Conservation (phyloP, 2,888 invertebrate species). For the Pseudoips prasinana region DNA sequence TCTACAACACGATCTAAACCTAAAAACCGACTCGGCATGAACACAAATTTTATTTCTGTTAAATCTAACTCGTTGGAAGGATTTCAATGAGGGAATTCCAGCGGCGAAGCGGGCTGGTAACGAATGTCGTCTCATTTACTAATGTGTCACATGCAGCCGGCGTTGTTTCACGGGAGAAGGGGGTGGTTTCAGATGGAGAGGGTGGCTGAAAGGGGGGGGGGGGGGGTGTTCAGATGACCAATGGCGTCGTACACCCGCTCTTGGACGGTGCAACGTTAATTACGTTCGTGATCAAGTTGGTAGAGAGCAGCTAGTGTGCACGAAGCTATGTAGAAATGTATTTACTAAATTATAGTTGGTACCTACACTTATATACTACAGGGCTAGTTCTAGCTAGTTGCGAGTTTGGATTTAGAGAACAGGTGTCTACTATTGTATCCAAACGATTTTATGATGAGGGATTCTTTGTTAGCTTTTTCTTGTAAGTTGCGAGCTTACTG, state of each 20-base stretch:
- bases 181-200: constrained; percentile 29
- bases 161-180: constrained; percentile 66
- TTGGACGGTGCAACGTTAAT: constrained; percentile 65
- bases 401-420: too few species aligned
- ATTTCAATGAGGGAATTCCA: constrained; percentile 63
- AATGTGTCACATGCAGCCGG: constrained; percentile 82
- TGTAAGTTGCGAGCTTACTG: too few species aligned
- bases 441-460: too few species aligned
- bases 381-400: too few species aligned
- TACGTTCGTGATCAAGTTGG: constrained; percentile 45
- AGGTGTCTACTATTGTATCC: too few species aligned
- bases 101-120: constrained; percentile 70
- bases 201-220: constrained; percentile 23
- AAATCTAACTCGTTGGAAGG: constrained; percentile 18
- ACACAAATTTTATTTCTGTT: neutral
- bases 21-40: too few species aligned
- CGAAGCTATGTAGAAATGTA: constrained; percentile 8
- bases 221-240: constrained; percentile 75
- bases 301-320: constrained; percentile 12
- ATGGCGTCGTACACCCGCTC: constrained; percentile 56
- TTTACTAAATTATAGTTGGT: neutral
- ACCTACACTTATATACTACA: too few species aligned
- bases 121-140: constrained; percentile 82
- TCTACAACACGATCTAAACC: too few species aligned
- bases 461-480: too few species aligned